Evolutionary conservation across 23 tunicate genomes (phyloP).

Genomic region (Trididemnum miniatum): DNA sequence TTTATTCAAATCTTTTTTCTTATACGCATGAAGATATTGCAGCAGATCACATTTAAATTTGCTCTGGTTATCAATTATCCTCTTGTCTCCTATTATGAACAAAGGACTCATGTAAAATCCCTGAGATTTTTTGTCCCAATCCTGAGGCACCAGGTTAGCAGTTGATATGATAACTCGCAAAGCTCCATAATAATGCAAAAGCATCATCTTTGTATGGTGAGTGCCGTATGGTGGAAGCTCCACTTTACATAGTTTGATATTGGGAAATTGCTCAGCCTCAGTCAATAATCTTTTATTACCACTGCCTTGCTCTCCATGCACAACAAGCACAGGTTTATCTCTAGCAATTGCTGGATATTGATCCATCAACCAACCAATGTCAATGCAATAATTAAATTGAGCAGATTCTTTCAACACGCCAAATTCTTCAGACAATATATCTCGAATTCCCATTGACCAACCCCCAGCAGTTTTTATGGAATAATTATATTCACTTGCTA

Average conservation of each 20-base stretch:
- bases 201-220: constrained; percentile 97
- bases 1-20: constrained; percentile 19
- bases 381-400: constrained; percentile 87
- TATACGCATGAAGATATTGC: constrained; percentile 57
- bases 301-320: constrained; percentile 71
- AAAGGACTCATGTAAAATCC: constrained; percentile 89
- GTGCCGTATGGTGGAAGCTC: constrained; percentile 93
- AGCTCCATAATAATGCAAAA: constrained; percentile 54
- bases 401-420: constrained; percentile 57
- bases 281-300: constrained; percentile 16
- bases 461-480: background rate
- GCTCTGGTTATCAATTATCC: background rate
- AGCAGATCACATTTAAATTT: constrained; percentile 56
- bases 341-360: constrained; percentile 49
- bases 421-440: constrained; percentile 55
- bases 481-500: constrained; percentile 49
- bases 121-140: constrained; percentile 84
- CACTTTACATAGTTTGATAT: constrained; percentile 55
- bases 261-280: constrained; percentile 21
- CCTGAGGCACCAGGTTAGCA: constrained; percentile 70
- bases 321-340: constrained; percentile 59
- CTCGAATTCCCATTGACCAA: constrained; percentile 52
- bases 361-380: constrained; percentile 75
- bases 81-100: background rate
- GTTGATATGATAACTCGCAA: constrained; percentile 76